Evolutionary conservation across 2,113 vertebrate genomes (phyloP), one percentile per base, ranked within the genome.

Genomic region (Urocynchramus pylzowi): DNA sequence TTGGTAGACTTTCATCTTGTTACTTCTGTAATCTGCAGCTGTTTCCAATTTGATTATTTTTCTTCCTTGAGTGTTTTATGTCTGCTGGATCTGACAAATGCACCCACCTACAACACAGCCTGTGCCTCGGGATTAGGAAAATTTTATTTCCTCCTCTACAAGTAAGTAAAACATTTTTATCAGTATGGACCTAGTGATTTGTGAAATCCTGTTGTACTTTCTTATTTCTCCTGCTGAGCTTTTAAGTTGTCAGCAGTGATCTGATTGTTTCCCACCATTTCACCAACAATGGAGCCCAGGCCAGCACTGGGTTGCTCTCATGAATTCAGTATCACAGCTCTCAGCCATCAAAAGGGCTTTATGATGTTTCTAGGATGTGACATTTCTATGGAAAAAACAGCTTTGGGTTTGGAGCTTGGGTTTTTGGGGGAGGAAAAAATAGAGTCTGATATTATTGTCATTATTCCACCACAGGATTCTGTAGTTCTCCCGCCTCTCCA

Each of bases 191-290:
- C 23, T 54, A 39, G 64, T 86, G 90, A 75, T 81, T 91, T 95
- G 73, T 77, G 77, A 88, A 92, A 64, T 74, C 56, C n/a, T 86
- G n/a, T 24, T 91, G 67, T 90, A 23, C 61, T 77, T 73, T 60
- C 33, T 35, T 87, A 73, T 80, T 85, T 42, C 20, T 97, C 30
- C 79, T 94, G 82, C 88, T 82, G 83, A 69, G 76, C 76, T 94
- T 90, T 95, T 53, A 90, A 79, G 65, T 87, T 86, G 53, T 87
- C 67, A 87, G 63, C 39, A 94, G 75, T 63, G 80, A 82, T 94
- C 80, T 80, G 76, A 75, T 89, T 95, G 39, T 93, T 96, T 91
- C 81, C 53, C 26, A 74, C 84, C 67, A 88, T 94, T 93, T 83
- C 75, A 68, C 70, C 84, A 86, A 4, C 90, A 83, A 59, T 39